These are phyloP conservation scores for Anguilla anguilla DNA, from an alignment of 2,797 vertebrate species.

Conservation along the genomic window DNA sequence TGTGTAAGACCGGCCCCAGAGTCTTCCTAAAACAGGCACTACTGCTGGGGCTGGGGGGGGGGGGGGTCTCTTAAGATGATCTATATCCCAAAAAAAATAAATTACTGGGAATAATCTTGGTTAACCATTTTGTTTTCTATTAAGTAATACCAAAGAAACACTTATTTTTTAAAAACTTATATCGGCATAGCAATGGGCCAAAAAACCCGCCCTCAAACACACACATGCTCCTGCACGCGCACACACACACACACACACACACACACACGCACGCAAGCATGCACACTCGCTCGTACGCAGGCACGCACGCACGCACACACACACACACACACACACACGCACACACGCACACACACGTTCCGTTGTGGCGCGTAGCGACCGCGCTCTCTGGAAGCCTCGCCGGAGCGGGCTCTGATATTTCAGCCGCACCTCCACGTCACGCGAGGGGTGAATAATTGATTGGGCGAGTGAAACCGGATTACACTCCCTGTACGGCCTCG, in stretches of 20 bases:
- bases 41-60: too few relatives aligned
- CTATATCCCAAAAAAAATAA: background rate
- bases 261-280: too few relatives aligned
- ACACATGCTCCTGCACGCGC: background rate
- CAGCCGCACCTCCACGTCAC: constrained; percentile 59
- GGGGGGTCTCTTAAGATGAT: background rate
- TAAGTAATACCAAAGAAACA: background rate
- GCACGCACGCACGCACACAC: too few relatives aligned
- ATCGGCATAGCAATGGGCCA: background rate
- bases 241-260: constrained; percentile 12
- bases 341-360: background rate
- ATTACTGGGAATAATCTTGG: background rate
- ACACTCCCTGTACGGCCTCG: constrained; percentile 50
- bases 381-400: constrained; percentile 4
- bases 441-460: constrained; percentile 75
- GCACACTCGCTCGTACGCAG: too few relatives aligned
- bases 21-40: too few relatives aligned
- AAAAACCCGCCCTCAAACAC: background rate
- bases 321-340: too few relatives aligned
- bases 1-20: too few relatives aligned
- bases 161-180: background rate
- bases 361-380: background rate
- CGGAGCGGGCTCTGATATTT: constrained; percentile 67
- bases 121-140: background rate
- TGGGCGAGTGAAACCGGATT: constrained; percentile 68